Conservation (phyloP, 2,113 vertebrate genomes). For the Sylvietta virens region DNA sequence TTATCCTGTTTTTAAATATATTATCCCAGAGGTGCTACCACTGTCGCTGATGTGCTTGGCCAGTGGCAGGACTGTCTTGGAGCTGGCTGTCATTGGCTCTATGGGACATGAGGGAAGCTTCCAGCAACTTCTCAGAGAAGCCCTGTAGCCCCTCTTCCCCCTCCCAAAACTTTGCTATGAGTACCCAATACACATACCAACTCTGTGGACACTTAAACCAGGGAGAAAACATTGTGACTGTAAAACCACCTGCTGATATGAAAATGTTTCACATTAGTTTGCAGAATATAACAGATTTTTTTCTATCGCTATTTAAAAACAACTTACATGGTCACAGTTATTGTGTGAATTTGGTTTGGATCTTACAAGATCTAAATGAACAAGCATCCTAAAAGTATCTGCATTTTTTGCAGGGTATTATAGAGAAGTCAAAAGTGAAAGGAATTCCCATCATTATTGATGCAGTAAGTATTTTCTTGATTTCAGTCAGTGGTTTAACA, state of each 20-base stretch:
- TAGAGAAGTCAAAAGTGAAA: slow-evolving; percentile 85
- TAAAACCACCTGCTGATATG: neutral
- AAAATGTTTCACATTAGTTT: neutral
- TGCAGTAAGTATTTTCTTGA: slow-evolving; percentile 82
- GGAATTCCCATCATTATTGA: slow-evolving; percentile 91
- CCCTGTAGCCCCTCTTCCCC: neutral
- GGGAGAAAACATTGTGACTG: neutral
- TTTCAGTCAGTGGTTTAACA: neutral
- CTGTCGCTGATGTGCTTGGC: neutral
- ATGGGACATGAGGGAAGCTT: neutral
- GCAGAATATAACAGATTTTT: neutral
- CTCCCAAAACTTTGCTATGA: neutral
- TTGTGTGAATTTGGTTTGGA: neutral
- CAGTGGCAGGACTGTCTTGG: neutral
- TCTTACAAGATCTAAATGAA: neutral
- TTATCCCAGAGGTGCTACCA: neutral
- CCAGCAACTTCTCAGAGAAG: neutral
- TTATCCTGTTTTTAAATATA: neutral
- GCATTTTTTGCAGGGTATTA: slow-evolving; percentile 79
- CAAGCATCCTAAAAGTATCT: neutral
- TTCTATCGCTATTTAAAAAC: neutral
- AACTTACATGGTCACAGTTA: neutral
- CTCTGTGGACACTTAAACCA: neutral
- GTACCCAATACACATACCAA: neutral
- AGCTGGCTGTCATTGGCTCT: neutral